Conservation (phyloP, 2,797 vertebrate genomes). For the Lepus oiostolus region DNA sequence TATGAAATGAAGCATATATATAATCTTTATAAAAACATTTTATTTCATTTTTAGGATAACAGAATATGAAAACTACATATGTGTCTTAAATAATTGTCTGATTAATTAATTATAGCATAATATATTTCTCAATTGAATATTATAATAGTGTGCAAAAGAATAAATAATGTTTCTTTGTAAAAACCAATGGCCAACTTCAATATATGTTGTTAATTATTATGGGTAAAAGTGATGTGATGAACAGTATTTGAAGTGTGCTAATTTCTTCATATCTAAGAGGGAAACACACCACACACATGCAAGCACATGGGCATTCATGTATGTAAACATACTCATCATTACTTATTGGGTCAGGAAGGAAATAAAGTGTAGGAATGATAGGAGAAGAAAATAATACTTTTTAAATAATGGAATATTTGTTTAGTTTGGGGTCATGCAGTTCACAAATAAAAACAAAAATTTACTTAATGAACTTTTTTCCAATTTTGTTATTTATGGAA, state of each 20-base stretch:
- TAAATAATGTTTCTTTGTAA: not conserved
- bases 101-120: not conserved
- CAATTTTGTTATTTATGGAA: too few species aligned
- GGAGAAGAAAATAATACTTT: not conserved
- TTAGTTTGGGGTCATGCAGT: not conserved
- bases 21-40: not conserved
- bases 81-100: not conserved
- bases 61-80: not conserved
- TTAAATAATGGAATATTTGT: not conserved
- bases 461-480: not conserved
- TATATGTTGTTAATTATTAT: not conserved
- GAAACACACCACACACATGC: not conserved
- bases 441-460: slow-evolving; percentile 15
- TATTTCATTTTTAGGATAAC: slow-evolving; percentile 19
- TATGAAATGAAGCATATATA: not conserved
- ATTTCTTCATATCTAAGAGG: not conserved
- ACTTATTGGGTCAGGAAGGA: not conserved
- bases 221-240: accelerated
- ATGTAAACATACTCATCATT: not conserved
- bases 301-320: accelerated
- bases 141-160: not conserved
- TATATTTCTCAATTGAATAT: not conserved
- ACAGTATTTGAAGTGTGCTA: not conserved
- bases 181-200: not conserved
- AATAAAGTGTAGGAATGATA: not conserved